These are phyloP conservation scores for Oreochromis mossambicus DNA, from an alignment of 2,797 vertebrate genomes.

Conservation along the genomic window DNA sequence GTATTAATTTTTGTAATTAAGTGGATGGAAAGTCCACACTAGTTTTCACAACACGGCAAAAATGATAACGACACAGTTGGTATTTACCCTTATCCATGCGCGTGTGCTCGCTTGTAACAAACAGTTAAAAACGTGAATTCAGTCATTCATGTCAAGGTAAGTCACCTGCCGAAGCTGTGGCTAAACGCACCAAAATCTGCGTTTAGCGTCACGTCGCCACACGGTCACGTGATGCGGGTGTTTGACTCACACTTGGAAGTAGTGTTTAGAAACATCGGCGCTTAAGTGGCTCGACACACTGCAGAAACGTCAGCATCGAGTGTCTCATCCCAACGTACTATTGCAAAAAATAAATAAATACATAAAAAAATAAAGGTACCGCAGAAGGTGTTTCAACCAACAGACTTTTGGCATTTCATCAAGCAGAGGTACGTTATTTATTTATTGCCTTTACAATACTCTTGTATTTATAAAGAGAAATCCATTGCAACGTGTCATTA, in stretches of 20 bases:
- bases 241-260: background rate
- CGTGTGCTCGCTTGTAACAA: background rate
- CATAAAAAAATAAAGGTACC: background rate
- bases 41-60: background rate
- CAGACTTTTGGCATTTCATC: background rate
- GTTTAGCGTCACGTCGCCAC: accelerated
- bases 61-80: accelerated
- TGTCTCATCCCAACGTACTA: background rate
- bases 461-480: background rate
- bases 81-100: background rate
- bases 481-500: background rate
- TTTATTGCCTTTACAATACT: background rate
- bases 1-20: background rate
- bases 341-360: background rate
- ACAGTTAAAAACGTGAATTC: background rate
- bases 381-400: background rate
- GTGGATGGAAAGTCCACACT: accelerated
- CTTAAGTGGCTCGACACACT: background rate
- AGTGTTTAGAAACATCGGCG: background rate
- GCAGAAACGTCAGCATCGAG: conserved; percentile 6
- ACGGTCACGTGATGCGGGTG: background rate
- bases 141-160: accelerated
- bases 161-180: accelerated
- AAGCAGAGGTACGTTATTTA: background rate
- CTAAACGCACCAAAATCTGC: background rate